phyloP scores from a whole-genome alignment of 2,888 invertebrate species.

The Eurois occulta region DNA sequence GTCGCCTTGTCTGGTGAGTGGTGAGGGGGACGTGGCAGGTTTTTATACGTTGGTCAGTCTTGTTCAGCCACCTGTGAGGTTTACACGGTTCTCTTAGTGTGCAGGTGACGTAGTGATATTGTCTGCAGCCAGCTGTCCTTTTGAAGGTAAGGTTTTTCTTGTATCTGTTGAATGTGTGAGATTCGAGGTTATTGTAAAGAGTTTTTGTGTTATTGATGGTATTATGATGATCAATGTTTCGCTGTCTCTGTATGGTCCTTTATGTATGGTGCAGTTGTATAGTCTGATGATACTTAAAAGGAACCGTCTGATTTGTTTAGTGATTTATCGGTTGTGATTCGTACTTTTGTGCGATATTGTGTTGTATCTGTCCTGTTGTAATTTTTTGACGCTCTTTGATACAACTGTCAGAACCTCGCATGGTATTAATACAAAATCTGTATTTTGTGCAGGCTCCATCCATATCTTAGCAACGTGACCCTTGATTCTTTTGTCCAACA shows the following conservation, averaged over 20 bases:
- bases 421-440: neutral
- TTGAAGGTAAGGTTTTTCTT: conserved; percentile 74
- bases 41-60: conserved; percentile 77
- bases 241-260: conserved; percentile 31
- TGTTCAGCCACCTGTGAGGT: conserved; percentile 85
- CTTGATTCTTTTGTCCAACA: neutral
- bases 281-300: conserved; percentile 30
- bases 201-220: conserved; percentile 58
- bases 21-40: conserved; percentile 75
- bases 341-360: conserved; percentile 2
- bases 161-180: conserved; percentile 63
- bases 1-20: conserved; percentile 64
- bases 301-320: conserved; percentile 12
- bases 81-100: conserved; percentile 80
- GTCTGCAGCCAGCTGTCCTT: conserved; percentile 76
- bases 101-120: conserved; percentile 81
- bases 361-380: conserved; percentile 8
- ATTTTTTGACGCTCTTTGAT: conserved; percentile 12
- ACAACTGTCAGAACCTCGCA: neutral
- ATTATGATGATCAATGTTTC: conserved; percentile 52
- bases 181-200: conserved; percentile 61
- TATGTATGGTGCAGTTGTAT: conserved; percentile 28
- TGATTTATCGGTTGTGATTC: conserved; percentile 32
- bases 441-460: neutral
- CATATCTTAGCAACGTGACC: neutral